Base-by-base conservation (phyloP, 2,113 vertebrate species). In the Osmerus eperlanus region DNA sequence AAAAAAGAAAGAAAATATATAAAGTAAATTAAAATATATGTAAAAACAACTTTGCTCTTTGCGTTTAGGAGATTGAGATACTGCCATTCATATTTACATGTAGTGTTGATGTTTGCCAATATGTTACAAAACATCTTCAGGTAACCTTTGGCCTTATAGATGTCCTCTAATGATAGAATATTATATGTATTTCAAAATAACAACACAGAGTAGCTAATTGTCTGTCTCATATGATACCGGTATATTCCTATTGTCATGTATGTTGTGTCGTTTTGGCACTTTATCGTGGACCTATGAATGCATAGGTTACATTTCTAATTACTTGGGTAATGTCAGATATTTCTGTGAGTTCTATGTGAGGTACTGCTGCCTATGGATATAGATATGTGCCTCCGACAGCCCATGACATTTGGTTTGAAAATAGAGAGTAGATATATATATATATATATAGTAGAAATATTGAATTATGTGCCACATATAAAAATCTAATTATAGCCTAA, bases 101-200 rank as follows among this genome's bases (percentile, higher is more conserved):
- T 92, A 93, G 91, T 92, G 90, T 91, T 88, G 89, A 92, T 91
- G 90, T 95, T 94, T 92, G 91, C 91, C 90, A 81, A 91, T 85
- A 84, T 78, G 85, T 93, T 90, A 93, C 89, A 93, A 88, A 87
- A 92, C 94, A 94, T 94, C 90, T 95, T 94, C 95, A 95, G 96
- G 95, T 94, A 93, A 92, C 95, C 93, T 91, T 94, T 96, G 94
- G 95, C 96, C 96, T 97, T 96, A 96, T 87, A 94, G 94, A 92
- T 94, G 91, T 89, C 92, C 92, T 94, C 91, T 90, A 89, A 92
- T 90, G 85, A 89, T 91, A 92, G 87, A 89, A 88, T 89, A 94
- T 91, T 88, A 80, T 87, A 85, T 92, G 89, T 85, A 76, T 84
- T 90, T 88, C 67, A 69, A 90, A 87, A 89, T 83, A 91, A 85